phyloP scores from a whole-genome alignment of 2,888 invertebrate species.

The Heliconius aoede region DNA sequence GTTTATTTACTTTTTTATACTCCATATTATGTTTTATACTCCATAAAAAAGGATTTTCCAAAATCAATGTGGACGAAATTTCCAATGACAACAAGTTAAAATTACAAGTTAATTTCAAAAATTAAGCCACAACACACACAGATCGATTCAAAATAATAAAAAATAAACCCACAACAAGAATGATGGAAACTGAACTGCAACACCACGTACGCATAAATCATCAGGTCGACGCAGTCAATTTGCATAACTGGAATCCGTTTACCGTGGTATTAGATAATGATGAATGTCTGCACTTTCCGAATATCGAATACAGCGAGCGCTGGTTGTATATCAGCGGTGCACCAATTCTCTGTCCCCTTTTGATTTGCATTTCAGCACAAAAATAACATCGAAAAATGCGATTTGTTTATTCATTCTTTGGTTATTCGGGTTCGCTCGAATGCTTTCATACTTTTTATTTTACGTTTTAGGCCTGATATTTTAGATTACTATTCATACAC shows the following conservation, averaged over 20 bases:
- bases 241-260: conserved; percentile 36
- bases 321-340: conserved; percentile 12
- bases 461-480: neutral
- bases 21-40: too few relatives aligned
- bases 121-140: neutral
- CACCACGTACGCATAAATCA: conserved; percentile 19
- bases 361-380: conserved; percentile 12
- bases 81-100: too few relatives aligned
- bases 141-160: neutral
- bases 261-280: conserved; percentile 31
- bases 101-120: neutral
- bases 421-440: neutral
- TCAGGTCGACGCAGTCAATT: conserved; percentile 28
- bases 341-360: neutral
- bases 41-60: too few relatives aligned
- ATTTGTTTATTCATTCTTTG: neutral
- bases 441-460: neutral
- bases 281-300: conserved; percentile 25
- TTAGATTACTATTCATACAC: too few relatives aligned
- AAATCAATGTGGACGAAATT: too few relatives aligned
- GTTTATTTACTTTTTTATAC: too few relatives aligned
- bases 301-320: conserved; percentile 19
- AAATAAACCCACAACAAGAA: neutral
- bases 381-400: conserved; percentile 4
- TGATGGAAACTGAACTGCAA: neutral